Evolutionary conservation across 2,113 vertebrate species (phyloP), one percentile per base, ranked within the genome.

Genomic region (Cyprinodon tularosa): DNA sequence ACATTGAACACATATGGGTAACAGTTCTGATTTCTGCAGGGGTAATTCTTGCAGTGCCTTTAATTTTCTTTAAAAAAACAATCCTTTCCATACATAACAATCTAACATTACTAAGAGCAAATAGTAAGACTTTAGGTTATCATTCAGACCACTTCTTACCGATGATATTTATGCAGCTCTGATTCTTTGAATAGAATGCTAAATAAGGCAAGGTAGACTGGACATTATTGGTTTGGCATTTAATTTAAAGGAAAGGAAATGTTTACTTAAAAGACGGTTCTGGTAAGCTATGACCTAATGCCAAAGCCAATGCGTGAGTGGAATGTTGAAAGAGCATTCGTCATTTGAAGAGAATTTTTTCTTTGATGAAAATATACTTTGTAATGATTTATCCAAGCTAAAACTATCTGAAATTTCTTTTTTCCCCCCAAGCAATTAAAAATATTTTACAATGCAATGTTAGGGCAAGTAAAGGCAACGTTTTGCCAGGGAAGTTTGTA

Each of bases 211-310:
- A 69, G 17, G 60, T 73, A 29, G 57, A 40, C 22, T 13, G 68
- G 15, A 75, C 50, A 74, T 67, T 50, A 62, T 77, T 67, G 78
- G 71, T 74, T 77, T 70, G 72, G 71, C 82, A 29, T 82, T 77
- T 78, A 3, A 5, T 42, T 12, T 17, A 22, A 42, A 40, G 68
- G 15, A 5, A 15, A 68, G 22, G 38, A 38, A 42, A 61, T 36
- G 57, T 76, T 72, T 63, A 62, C 45, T 67, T 66, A 69, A 59
- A 44, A 42, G 45, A 66, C 42, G 7, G 60, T 57, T 66, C 62
- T 67, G 44, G n/a, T 37, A 39, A 2, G 13, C 68, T 53, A 39
- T 13, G 11, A 68, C 50, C 17, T 37, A 62, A 60, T 64, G n/a
- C 69, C 36, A 69, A 78, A 70, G 48, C 17, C n/a, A 38, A n/a